Evolutionary conservation across 2,888 invertebrate genomes (phyloP), one percentile per base, ranked within the genome.

Genomic region (Pristionchus mayeri): DNA sequence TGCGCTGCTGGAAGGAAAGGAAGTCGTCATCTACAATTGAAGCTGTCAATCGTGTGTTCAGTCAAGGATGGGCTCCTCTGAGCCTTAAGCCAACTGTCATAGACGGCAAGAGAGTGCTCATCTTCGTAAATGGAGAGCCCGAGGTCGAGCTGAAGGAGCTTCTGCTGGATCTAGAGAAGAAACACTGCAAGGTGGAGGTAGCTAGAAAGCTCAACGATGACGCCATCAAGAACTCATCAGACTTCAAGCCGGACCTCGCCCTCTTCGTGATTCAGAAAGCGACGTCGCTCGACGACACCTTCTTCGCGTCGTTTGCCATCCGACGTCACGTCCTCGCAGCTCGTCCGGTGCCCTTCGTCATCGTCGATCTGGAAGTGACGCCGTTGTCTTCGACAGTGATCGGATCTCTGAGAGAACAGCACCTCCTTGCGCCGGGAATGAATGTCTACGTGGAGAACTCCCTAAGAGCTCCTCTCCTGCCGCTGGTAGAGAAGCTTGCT

Each of bases 321-420:
- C 40, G 82, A 18, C n/a, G 27, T 16, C 48, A 63, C 34, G 27
- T 82, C 3, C 82, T 82, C n/a, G 11, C 63, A 2, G 18, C 18
- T 16, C 21, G 57, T 63, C 52, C 52, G 4, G 63, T 63, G 27
- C 44, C 63, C 4, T 63, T 63, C 30, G 11, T 63, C 44, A 48
- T 82, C 30, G 50, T 63, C 30, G 63, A 63, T 21, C 63, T 48
- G 9, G 30, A n/a, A 7, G 44, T 21, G 24, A 24, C 82, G 27
- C 57, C 57, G 3, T 4, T 52, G 4, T 71, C 71, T 11, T 50
- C 84, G 0, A 84, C 84, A 6, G 40, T 40, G 2, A 54, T 84
- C 4, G 84, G 84, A 76, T 76, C 84, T 30, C 52, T 84, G 6
- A 40, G 84, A 1, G 76, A 84, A 18, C 84, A 76, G 7, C 40